Percentiles rank a stretch among this genome's conserved stretches.
These are phyloP conservation scores for Mesocricetus auratus DNA, from an alignment of 2,113 vertebrate species.

Conservation along the genomic window DNA sequence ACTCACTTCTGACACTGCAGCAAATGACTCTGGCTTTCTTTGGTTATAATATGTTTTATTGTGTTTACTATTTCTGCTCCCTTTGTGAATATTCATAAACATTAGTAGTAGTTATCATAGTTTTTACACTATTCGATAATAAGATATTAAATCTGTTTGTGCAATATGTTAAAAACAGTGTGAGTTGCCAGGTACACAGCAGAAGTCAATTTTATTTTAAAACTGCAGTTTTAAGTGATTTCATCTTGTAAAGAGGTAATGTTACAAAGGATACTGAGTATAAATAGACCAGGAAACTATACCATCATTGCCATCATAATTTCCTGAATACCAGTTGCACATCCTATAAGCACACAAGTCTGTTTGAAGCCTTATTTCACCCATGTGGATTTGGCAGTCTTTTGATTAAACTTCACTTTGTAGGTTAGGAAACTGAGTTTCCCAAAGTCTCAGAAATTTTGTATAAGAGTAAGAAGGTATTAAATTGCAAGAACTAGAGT, in stretches of 20 bases:
- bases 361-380: not conserved
- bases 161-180: not conserved
- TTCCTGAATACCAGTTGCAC: not conserved
- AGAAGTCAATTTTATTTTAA: conserved; percentile 24
- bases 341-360: not conserved
- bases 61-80: not conserved
- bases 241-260: not conserved
- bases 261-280: not conserved
- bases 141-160: not conserved
- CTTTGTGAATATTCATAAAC: conserved; percentile 33
- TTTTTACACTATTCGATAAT: conserved; percentile 5
- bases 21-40: not conserved
- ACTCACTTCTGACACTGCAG: not conserved
- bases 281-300: not conserved
- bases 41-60: conserved; percentile 32
- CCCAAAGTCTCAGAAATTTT: not conserved
- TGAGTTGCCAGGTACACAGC: not conserved
- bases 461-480: not conserved
- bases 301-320: not conserved
- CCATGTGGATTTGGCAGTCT: not conserved
- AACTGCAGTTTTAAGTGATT: not conserved
- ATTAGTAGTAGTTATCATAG: not conserved
- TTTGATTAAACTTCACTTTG: not conserved
- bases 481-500: conserved; percentile 12
- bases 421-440: not conserved